phyloP scores from a whole-genome alignment of 2,113 vertebrate genomes.

The Tursiops truncatus region DNA sequence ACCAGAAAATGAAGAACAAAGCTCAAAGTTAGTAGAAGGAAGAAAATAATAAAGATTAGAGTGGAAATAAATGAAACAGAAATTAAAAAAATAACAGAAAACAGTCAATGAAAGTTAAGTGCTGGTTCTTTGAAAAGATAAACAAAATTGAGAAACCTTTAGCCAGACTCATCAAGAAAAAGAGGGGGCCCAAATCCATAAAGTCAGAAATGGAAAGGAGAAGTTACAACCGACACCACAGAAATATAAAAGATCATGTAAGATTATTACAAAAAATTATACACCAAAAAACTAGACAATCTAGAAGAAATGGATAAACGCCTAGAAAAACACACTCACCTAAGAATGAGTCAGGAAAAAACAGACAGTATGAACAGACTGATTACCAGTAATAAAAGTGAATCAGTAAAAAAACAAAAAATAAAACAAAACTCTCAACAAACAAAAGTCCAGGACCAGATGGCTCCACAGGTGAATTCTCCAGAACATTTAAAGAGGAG shows the following conservation, averaged over 20 bases:
- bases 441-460: neutral
- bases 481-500: neutral
- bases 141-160: neutral
- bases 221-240: neutral
- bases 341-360: neutral
- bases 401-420: neutral
- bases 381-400: neutral
- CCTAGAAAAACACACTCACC: neutral
- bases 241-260: neutral
- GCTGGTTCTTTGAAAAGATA: neutral
- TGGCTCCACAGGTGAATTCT: neutral
- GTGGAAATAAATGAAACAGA: no score
- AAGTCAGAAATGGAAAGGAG: neutral
- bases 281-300: neutral
- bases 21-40: no score
- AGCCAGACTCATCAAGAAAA: neutral
- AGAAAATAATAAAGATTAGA: no score
- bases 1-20: no score
- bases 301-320: fast-evolving
- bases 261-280: no score
- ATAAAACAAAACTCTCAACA: neutral
- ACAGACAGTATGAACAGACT: fast-evolving
- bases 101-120: neutral
- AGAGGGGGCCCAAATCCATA: neutral
- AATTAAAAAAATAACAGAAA: neutral